These are phyloP conservation scores for Pangasianodon gigas DNA, from an alignment of 2,113 vertebrate genomes.

Conservation along the genomic window DNA sequence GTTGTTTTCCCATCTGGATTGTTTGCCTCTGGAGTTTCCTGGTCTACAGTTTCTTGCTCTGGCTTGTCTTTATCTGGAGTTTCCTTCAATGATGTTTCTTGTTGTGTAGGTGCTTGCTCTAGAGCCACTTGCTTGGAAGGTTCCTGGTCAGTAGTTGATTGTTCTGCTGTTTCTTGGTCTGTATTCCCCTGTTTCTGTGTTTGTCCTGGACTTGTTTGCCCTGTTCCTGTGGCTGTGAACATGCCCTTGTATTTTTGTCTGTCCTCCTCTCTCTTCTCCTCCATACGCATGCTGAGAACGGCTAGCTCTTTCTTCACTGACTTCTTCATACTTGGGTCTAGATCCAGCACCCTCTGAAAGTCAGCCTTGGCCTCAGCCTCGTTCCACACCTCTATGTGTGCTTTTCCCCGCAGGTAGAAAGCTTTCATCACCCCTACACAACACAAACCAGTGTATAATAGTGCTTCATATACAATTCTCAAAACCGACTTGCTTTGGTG, in stretches of 20 bases:
- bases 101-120: not conserved
- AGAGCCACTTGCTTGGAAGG: not conserved
- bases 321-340: slow-evolving; percentile 81
- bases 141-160: not conserved
- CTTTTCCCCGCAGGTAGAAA: slow-evolving; percentile 83
- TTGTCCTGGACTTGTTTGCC: not conserved
- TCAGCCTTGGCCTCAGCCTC: slow-evolving; percentile 77
- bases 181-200: not conserved
- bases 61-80: not conserved
- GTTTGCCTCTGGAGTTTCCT: not conserved
- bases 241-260: slow-evolving; percentile 77
- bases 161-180: slow-evolving; percentile 3
- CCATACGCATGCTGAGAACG: slow-evolving; percentile 78
- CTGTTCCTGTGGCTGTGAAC: slow-evolving; percentile 60
- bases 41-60: not conserved
- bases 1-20: not conserved
- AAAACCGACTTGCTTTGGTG: not conserved
- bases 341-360: slow-evolving; percentile 80
- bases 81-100: not conserved
- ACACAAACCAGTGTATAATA: slow-evolving; percentile 13
- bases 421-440: slow-evolving; percentile 76
- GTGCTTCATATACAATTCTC: not conserved
- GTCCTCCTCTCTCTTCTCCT: slow-evolving; percentile 82
- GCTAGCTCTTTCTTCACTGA: slow-evolving; percentile 74
- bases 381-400: slow-evolving; percentile 84